Conservation (phyloP, 2,888 invertebrate genomes). For the Cordilura impudica region DNA sequence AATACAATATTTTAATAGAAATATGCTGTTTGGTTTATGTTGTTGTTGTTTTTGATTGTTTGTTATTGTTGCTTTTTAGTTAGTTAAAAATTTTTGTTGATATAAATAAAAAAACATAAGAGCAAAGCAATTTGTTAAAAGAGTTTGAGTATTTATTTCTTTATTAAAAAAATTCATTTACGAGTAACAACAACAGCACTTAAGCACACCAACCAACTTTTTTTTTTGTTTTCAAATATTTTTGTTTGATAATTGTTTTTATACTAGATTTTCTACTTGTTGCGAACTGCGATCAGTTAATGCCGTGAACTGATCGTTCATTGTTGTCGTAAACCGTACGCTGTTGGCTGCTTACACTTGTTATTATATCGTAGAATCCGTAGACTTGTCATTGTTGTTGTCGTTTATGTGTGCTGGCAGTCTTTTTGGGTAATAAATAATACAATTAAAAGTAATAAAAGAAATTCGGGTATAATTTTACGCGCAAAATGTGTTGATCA, state of each 20-base stretch:
- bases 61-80: not conserved
- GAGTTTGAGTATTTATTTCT: not conserved
- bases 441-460: slow-evolving; percentile 25
- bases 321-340: slow-evolving; percentile 33
- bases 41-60: not conserved
- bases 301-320: slow-evolving; percentile 53
- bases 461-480: slow-evolving; percentile 12
- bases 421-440: slow-evolving; percentile 19
- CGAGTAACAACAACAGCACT: slow-evolving; percentile 11
- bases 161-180: slow-evolving; percentile 15
- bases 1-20: not conserved
- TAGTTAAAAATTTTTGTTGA: not conserved
- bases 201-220: not conserved
- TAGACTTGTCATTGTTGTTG: not conserved
- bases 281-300: slow-evolving; percentile 56
- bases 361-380: not conserved
- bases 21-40: too few relatives aligned
- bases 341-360: not conserved
- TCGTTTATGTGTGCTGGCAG: not conserved
- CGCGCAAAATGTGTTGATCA: slow-evolving; percentile 7
- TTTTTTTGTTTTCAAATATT: slow-evolving; percentile 1
- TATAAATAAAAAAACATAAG: not conserved
- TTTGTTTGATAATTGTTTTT: slow-evolving; percentile 22
- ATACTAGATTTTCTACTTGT: slow-evolving; percentile 39
- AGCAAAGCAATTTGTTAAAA: not conserved